Base-by-base conservation (phyloP, 1,140 invertebrate species). In the Leptopilina boulardi region DNA sequence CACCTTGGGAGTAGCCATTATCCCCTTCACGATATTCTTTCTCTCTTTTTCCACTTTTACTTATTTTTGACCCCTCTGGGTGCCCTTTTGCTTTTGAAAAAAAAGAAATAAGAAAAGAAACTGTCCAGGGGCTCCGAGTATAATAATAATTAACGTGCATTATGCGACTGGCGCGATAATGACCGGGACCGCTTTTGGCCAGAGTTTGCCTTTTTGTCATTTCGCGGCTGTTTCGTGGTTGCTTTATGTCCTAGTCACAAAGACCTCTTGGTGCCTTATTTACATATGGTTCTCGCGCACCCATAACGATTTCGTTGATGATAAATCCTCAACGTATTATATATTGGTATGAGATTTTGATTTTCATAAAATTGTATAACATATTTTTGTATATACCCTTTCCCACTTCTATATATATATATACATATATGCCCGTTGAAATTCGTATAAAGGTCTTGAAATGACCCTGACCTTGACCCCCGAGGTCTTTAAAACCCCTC, bases 111-210 rank as follows among this genome's bases (percentile, higher is more conserved):
- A 23, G 51, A 6, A 56, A 21, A 56, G 18, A 23, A 77, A 81
- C 77, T 56, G 51, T 44, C 26, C 54, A 66, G 76, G 34, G 56
- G 71, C 71, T 56, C 44, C 5, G 59, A 72, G 71, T 71, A 83
- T 80, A 81, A 82, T 77, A 82, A 84, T 80, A 79, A 84, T 84
- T 80, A 80, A 82, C 80, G 66, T 74, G 34, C 74, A 81, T 83
- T 83, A 81, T 78, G 54, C 59, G 76, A 75, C 73, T 66, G 26
- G 44, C 42, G 21, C 77, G 75, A 83, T 80, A 81, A 78, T 78
- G 59, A 81, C 75, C 70, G 11, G 75, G 41, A 30, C 41, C 18
- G 71, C 23, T 59, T n/a, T 54, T 3, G 44, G 38, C 44, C 21
- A n/a, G n/a, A n/a, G 30, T 59, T 75, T n/a, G 51, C 54, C 73